Base-by-base conservation (phyloP, 2,888 invertebrate genomes). In the Catocala fraxini region DNA sequence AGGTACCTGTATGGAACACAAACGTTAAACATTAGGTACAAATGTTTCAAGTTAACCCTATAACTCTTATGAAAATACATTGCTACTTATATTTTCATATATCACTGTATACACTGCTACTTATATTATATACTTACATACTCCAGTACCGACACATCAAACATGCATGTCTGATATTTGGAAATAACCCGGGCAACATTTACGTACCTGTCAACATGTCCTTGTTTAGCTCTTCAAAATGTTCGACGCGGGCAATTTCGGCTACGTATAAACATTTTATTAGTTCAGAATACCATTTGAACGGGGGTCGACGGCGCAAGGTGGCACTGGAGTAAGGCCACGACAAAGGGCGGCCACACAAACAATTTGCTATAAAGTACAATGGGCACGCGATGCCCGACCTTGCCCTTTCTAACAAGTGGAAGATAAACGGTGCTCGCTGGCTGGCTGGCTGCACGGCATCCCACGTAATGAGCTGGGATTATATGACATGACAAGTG, bases 371-470 rank as follows among this genome's bases (percentile, higher is more conserved):
- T 73, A 80, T 85, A 88, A 88, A 87, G 82, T 82, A 81, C 79
- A 66, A 68, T 71, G 70, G 77, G 77, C 91, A 90, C 89, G 91
- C 90, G 74, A 90, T 56, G 60, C 58, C 33, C 74, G 84, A 70
- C 91, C 91, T 91, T 90, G 90, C 83, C 86, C 89, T 87, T 88
- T 73, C 74, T 79, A 81, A 83, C 74, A 65, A 81, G 73, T 73
- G 71, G 67, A 74, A 84, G 85, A 87, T 87, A 89, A 88, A 83
- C 74, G 79, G 61, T 68, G 63, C 71, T 67, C 64, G 73, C 83
- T 79, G 74, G 71, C 63, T 63, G 69, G 25, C 25, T 25, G 25
- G 25, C 25, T 25, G 25, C 72, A 71, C 68, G 75, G 49, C 69
- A 64, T 63, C 60, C 57, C 53, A 52, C 51, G 59, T 77, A 82